phyloP scores from a whole-genome alignment of 2,113 vertebrate species.

The Anser brachyrhynchus region DNA sequence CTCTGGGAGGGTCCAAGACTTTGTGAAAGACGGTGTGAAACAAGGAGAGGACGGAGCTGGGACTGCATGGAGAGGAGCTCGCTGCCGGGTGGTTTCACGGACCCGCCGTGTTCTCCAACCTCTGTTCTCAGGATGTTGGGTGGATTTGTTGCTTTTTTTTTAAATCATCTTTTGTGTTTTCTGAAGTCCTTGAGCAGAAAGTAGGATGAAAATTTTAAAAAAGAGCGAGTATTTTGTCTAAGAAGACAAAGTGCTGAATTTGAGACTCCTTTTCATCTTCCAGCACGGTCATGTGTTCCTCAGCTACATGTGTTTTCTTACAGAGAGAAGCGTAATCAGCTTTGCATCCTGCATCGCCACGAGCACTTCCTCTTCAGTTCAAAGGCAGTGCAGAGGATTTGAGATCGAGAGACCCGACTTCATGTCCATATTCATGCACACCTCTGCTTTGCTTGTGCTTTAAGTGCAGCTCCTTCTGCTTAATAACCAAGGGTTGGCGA shows the following conservation, averaged over 20 bases:
- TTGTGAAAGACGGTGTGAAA: neutral
- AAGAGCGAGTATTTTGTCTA: neutral
- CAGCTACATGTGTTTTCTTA: slow-evolving; percentile 25
- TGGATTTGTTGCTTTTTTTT: neutral
- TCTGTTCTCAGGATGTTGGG: neutral
- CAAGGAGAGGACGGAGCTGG: neutral
- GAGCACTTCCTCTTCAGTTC: slow-evolving; percentile 66
- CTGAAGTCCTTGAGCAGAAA: neutral
- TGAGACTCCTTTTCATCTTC: slow-evolving; percentile 42
- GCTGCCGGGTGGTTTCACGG: neutral
- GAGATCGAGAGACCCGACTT: neutral
- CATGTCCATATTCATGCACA: slow-evolving; percentile 40
- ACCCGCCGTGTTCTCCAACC: neutral
- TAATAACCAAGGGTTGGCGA: neutral
- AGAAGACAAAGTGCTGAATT: slow-evolving; percentile 11
- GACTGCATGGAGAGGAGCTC: neutral
- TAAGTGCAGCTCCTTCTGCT: neutral
- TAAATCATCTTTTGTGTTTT: neutral
- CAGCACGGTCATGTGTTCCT: slow-evolving; percentile 14
- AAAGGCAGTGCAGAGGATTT: neutral
- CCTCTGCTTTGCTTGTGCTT: slow-evolving; percentile 11
- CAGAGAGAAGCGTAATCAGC: slow-evolving; percentile 3
- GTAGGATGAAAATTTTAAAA: neutral
- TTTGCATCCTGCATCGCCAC: slow-evolving; percentile 58
- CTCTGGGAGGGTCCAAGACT: neutral